Conservation (phyloP, 2,113 vertebrate species). For the Perognathus longimembris region DNA sequence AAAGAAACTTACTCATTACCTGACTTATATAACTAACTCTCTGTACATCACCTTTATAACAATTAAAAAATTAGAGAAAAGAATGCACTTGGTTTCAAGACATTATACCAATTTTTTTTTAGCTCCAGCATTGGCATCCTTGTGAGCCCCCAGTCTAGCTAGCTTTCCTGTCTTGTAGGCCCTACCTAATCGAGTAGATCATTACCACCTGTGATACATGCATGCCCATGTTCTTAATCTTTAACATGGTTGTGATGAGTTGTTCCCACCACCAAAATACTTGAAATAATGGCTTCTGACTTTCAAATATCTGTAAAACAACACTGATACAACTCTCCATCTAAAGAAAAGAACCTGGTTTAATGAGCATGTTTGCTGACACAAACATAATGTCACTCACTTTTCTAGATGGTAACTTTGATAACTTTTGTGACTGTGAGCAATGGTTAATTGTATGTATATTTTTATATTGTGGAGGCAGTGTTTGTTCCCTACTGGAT, state of each 20-base stretch:
- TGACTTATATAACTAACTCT: too few relatives aligned
- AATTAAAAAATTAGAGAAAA: background rate
- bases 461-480: background rate
- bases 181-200: background rate
- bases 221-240: background rate
- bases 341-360: constrained; percentile 21
- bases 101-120: background rate
- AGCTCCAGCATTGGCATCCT: background rate
- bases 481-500: background rate
- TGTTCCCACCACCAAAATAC: background rate
- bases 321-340: background rate
- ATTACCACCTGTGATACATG: background rate
- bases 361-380: background rate
- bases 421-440: background rate
- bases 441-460: constrained; percentile 1
- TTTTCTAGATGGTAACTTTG: constrained; percentile 20
- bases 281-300: background rate
- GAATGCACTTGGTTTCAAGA: background rate
- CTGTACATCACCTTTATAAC: too few relatives aligned
- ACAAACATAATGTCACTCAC: background rate
- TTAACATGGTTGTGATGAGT: background rate
- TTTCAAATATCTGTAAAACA: background rate
- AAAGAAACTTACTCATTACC: too few relatives aligned
- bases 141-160: background rate
- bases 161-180: background rate